Conservation (phyloP, 2,797 vertebrate species). For the Dendrocincla tyrannina region DNA sequence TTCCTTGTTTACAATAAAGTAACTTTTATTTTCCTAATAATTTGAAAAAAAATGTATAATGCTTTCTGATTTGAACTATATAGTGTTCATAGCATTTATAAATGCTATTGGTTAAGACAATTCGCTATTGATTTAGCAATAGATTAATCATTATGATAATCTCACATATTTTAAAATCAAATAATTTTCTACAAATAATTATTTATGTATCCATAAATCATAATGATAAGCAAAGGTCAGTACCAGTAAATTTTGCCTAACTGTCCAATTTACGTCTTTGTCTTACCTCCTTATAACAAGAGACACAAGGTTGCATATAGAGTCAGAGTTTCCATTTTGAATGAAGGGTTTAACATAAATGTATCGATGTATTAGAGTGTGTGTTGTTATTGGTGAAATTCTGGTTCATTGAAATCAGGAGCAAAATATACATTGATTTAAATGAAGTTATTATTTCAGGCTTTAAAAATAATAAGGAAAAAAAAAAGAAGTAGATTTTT, state of each 20-base stretch:
- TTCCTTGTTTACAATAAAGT: neutral
- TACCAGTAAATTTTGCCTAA: neutral
- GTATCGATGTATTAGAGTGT: neutral
- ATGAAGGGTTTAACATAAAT: neutral
- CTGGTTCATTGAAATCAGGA: neutral
- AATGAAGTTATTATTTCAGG: neutral
- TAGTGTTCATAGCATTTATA: neutral
- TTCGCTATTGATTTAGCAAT: neutral
- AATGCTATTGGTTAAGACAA: neutral
- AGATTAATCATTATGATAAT: neutral
- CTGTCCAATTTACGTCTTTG: neutral
- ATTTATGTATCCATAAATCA: neutral
- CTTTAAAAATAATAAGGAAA: neutral
- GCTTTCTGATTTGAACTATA: neutral
- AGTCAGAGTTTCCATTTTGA: neutral
- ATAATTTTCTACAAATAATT: neutral
- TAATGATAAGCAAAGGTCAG: neutral
- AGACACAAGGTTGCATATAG: neutral
- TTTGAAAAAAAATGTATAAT: neutral
- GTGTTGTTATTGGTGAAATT: neutral
- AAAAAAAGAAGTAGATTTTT: neutral
- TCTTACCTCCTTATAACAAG: neutral
- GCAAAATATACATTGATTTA: neutral
- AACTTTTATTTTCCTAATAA: neutral
- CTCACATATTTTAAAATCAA: neutral